These are phyloP conservation scores for Natator depressus DNA, from an alignment of 2,113 vertebrate species.

Conservation along the genomic window DNA sequence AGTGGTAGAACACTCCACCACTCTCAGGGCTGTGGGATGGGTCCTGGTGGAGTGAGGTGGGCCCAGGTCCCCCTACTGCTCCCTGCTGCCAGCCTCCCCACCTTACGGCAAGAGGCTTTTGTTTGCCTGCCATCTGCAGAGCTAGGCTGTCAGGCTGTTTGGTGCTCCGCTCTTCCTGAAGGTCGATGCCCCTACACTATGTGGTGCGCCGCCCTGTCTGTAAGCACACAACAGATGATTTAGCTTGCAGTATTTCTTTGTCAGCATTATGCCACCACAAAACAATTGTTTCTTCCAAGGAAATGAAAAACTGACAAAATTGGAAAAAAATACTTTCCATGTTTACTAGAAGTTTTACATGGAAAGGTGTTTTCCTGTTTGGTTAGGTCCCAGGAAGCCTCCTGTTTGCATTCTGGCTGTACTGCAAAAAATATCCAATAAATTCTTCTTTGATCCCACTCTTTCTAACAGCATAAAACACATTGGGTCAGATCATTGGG, in stretches of 20 bases:
- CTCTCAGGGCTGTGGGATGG: too few species aligned
- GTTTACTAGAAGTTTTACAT: not conserved
- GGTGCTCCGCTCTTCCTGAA: too few species aligned
- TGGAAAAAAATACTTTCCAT: not conserved
- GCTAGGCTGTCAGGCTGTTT: too few species aligned
- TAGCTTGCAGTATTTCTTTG: not conserved
- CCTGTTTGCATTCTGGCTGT: not conserved
- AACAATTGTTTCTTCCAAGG: not conserved
- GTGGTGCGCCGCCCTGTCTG: not conserved
- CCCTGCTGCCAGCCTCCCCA: too few species aligned
- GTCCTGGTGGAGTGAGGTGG: too few species aligned
- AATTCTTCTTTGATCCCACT: not conserved
- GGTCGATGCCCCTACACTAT: too few species aligned
- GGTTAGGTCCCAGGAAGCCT: not conserved
- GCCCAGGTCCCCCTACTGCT: too few species aligned
- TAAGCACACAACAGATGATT: constrained; percentile 6
- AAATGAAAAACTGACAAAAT: not conserved
- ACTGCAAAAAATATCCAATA: not conserved
- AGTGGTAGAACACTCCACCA: too few species aligned
- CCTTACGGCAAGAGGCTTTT: too few species aligned
- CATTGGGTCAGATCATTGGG: not conserved
- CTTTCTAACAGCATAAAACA: not conserved
- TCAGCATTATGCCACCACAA: not conserved
- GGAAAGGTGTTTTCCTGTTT: not conserved
- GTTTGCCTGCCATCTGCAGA: too few species aligned